Conservation (phyloP, 2,797 vertebrate genomes). For the Furcifer pardalis region DNA sequence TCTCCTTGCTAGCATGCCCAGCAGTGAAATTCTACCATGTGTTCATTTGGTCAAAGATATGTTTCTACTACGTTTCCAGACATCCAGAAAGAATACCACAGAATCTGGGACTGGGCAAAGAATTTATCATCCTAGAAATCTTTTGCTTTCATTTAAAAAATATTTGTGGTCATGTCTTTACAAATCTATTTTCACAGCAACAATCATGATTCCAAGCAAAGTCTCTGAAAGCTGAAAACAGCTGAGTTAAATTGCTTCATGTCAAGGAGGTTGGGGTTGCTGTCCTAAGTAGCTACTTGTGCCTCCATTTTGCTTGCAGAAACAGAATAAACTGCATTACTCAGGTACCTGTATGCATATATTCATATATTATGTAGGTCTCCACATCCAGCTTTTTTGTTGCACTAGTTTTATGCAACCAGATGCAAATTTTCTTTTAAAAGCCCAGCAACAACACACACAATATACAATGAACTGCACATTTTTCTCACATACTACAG, state of each 20-base stretch:
- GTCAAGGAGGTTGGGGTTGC: no score
- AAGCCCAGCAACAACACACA: not conserved
- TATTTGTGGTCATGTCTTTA: not conserved
- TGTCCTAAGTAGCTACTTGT: not conserved
- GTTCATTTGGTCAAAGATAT: not conserved
- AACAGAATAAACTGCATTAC: not conserved
- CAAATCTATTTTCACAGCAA: no score
- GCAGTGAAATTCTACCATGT: not conserved
- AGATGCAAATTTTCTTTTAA: not conserved
- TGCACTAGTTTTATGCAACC: not conserved
- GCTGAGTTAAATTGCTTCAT: not conserved
- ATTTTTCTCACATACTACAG: not conserved
- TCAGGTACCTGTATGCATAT: conserved; percentile 34
- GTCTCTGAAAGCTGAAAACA: conserved; percentile 6
- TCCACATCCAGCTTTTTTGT: not conserved
- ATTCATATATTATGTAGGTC: not conserved
- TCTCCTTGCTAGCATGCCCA: no score
- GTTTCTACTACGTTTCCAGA: not conserved
- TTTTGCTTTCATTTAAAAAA: no score
- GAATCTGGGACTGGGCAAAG: not conserved
- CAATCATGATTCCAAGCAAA: not conserved
- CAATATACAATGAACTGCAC: not conserved
- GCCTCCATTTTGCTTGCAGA: not conserved
- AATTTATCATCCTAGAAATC: not conserved
- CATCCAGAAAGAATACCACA: not conserved